Evolutionary conservation across 1,140 invertebrate species (phyloP).

Genomic region (Drosophila ercepeae): DNA sequence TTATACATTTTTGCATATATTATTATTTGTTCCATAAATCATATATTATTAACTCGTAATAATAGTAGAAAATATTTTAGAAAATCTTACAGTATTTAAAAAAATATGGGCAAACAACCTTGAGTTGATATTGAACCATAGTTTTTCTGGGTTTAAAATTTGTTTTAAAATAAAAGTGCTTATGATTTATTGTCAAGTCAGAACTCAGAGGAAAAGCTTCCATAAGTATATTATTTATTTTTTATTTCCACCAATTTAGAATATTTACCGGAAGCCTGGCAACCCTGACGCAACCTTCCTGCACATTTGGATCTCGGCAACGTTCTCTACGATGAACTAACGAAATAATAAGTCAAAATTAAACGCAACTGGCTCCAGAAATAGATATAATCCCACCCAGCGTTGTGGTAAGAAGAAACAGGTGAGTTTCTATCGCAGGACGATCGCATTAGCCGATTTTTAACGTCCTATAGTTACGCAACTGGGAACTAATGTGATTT

Average conservation of each 20-base stretch:
- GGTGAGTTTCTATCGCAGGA: slow-evolving; percentile 25
- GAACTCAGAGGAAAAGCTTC: neutral
- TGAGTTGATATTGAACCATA: too few relatives aligned
- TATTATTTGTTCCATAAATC: too few relatives aligned
- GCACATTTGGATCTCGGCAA: slow-evolving; percentile 25
- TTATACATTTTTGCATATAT: too few relatives aligned
- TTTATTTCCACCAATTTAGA: neutral
- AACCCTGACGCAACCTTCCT: slow-evolving; percentile 50
- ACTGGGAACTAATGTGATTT: slow-evolving; percentile 36
- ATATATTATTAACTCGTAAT: too few relatives aligned
- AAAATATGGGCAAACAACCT: too few relatives aligned
- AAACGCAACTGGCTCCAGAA: slow-evolving; percentile 11
- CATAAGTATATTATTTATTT: neutral
- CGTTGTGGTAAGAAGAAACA: neutral
- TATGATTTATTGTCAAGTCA: neutral
- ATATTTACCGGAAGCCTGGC: slow-evolving; percentile 6
- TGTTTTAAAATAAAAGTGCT: neutral
- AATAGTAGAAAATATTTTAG: too few relatives aligned
- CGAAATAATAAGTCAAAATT: slow-evolving; percentile 63
- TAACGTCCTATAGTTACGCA: slow-evolving; percentile 51
- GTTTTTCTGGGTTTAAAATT: too few relatives aligned
- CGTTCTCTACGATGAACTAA: slow-evolving; percentile 41
- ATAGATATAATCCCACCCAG: slow-evolving; percentile 4
- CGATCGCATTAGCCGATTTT: neutral
- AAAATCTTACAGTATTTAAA: too few relatives aligned